Percentiles rank a stretch among this genome's conserved stretches.
These are phyloP conservation scores for Pseudomugil gertrudae DNA, from an alignment of 2,797 vertebrate species.

Conservation along the genomic window DNA sequence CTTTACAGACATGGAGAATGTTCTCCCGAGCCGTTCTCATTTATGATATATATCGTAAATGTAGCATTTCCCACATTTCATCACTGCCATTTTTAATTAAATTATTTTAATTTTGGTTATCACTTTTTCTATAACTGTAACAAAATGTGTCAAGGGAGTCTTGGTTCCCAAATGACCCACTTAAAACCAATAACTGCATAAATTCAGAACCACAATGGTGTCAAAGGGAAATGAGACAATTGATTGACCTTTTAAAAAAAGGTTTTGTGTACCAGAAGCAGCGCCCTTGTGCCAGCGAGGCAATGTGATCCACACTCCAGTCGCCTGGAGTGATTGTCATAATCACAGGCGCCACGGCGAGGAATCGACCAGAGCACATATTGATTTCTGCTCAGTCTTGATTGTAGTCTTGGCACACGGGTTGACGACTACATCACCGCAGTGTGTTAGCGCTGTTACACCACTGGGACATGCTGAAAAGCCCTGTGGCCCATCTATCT, in stretches of 20 bases:
- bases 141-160: neutral
- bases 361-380: slow-evolving; percentile 19
- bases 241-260: slow-evolving; percentile 52
- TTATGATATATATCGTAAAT: neutral
- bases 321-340: slow-evolving; percentile 46
- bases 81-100: neutral
- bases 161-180: slow-evolving; percentile 9
- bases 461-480: slow-evolving; percentile 26
- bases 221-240: slow-evolving; percentile 18
- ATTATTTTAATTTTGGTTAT: slow-evolving; percentile 11
- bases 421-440: slow-evolving; percentile 36
- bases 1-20: neutral
- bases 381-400: slow-evolving; percentile 58
- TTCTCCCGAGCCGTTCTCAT: slow-evolving; percentile 1
- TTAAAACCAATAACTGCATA: slow-evolving; percentile 47
- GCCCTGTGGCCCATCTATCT: slow-evolving; percentile 32
- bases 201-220: slow-evolving; percentile 32
- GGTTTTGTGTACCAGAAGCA: slow-evolving; percentile 23
- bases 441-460: slow-evolving; percentile 31
- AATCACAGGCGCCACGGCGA: slow-evolving; percentile 42
- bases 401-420: slow-evolving; percentile 37
- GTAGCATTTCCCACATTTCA: neutral
- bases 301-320: slow-evolving; percentile 35
- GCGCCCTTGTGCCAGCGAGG: slow-evolving; percentile 29
- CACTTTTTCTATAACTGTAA: neutral